A percentile compares a stretch with the other conserved stretches of the same genome.
Evolutionary conservation across 2,113 vertebrate species (phyloP).

Genomic region (Crotalus horridus): DNA sequence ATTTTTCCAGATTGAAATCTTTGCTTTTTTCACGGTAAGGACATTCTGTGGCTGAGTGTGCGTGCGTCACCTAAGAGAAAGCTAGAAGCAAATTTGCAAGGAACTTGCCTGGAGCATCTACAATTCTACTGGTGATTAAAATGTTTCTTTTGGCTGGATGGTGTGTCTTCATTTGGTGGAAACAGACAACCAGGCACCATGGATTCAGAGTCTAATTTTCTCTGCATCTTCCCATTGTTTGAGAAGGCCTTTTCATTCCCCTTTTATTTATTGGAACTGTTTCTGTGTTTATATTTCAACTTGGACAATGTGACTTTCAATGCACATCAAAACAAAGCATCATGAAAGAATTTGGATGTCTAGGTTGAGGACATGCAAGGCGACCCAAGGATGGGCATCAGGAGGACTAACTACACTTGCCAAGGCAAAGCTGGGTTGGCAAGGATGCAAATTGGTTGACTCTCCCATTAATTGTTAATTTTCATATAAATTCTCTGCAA

Average conservation of each 20-base stretch:
- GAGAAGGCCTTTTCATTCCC: not conserved
- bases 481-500: no score
- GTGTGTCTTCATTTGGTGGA: not conserved
- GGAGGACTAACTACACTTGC: no score
- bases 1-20: constrained; percentile 30
- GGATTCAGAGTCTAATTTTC: not conserved
- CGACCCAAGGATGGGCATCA: no score
- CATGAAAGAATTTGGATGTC: not conserved
- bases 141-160: not conserved
- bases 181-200: not conserved
- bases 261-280: not conserved
- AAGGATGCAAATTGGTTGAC: no score
- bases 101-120: not conserved
- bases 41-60: not conserved
- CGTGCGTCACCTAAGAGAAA: constrained; percentile 23
- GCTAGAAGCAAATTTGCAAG: constrained; percentile 37
- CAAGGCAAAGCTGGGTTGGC: no score
- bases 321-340: not conserved
- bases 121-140: not conserved
- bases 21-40: not conserved
- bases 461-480: no score
- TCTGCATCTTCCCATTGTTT: not conserved
- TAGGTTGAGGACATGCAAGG: not conserved
- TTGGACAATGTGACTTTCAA: not conserved
- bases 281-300: not conserved